Base-by-base conservation (phyloP, 2,888 invertebrate genomes). In the Herminia tarsipennalis region DNA sequence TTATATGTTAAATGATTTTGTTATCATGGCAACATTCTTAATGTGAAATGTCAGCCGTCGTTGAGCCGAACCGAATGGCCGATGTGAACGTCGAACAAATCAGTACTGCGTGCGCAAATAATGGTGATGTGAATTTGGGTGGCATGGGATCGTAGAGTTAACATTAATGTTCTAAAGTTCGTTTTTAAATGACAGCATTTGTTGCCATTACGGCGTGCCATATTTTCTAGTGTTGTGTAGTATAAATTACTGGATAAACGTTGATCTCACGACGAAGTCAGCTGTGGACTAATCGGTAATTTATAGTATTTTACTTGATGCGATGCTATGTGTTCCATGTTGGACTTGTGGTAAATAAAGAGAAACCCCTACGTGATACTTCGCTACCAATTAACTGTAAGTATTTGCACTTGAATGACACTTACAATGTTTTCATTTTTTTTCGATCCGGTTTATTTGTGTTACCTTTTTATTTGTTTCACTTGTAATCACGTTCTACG, bases 281-380 rank as follows among this genome's bases (percentile, higher is more conserved):
- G 64, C 71, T 73, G 74, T 69, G 70, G 69, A 70, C 62, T 64
- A 66, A 47, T 73, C 68, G 62, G 71, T 70, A 76, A 68, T 67
- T 75, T 71, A 70, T 58, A 73, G 60, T 73, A 73, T 75, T 70
- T 68, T 75, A 61, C 60, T 70, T 56, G 70, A 75, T 77, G 77
- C 64, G 72, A 73, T 73, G 73, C 66, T 64, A 69, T 74, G 82
- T 76, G 77, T 70, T 72, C 67, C 70, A 76, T 74, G 74, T 76
- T 76, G 77, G 68, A 73, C 70, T 73, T 69, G 75, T 80, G 70
- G 58, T 76, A 78, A 76, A 72, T 77, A 76, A 70, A 71, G 58
- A 65, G 51, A 64, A 68, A 51, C 53, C 53, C 62, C 58, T 47
- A 53, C 53, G 34, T 49, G 39, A 30, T 52, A 55, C 48, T 38